Conservation (phyloP, 2,797 vertebrate species). For the Nannoperca australis region DNA sequence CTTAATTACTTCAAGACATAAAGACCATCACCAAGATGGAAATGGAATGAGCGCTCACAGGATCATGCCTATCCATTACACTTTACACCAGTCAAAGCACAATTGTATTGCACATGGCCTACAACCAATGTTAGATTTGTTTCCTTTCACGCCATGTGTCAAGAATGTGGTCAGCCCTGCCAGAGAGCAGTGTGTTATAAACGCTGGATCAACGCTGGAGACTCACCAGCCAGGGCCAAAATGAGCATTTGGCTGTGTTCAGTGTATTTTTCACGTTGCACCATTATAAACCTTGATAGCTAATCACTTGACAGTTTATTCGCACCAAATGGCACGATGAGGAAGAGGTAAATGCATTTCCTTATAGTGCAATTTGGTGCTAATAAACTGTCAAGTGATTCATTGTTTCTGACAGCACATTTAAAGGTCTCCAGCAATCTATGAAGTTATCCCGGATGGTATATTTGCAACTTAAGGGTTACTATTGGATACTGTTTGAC, state of each 20-base stretch:
- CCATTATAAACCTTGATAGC: slow-evolving; percentile 39
- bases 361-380: slow-evolving; percentile 35
- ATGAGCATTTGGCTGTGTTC: slow-evolving; percentile 58
- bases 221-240: slow-evolving; percentile 39
- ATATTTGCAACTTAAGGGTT: slow-evolving; percentile 60
- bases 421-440: slow-evolving; percentile 62
- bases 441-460: slow-evolving; percentile 41
- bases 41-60: slow-evolving; percentile 25
- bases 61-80: slow-evolving; percentile 37
- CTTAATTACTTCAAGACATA: slow-evolving; percentile 48
- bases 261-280: slow-evolving; percentile 48
- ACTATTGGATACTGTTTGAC: slow-evolving; percentile 62
- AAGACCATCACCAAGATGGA: slow-evolving; percentile 26
- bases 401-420: slow-evolving; percentile 61
- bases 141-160: slow-evolving; percentile 30
- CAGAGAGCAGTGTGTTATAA: slow-evolving; percentile 31
- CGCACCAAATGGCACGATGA: too few relatives aligned
- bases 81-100: slow-evolving; percentile 30
- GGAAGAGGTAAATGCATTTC: background rate
- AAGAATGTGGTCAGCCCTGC: slow-evolving; percentile 20
- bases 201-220: background rate
- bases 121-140: slow-evolving; percentile 37
- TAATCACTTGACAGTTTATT: slow-evolving; percentile 1
- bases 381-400: slow-evolving; percentile 49
- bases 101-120: slow-evolving; percentile 44